phyloP scores from a whole-genome alignment of 2,797 vertebrate genomes.

The Cyclopterus lumpus region DNA sequence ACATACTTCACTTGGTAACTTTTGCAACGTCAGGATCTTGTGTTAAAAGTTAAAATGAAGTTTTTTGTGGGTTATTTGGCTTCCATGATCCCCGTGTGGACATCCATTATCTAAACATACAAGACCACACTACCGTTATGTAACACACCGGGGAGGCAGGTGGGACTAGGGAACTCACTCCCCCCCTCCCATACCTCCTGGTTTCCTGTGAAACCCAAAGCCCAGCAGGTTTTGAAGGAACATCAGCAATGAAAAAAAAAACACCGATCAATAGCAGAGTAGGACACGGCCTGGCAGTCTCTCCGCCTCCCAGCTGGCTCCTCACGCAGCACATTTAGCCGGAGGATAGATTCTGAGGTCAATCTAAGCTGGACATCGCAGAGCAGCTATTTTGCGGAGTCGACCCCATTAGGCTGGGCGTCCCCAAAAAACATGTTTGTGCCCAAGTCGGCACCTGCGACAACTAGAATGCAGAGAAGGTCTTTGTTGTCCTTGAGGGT shows the following conservation, averaged over 20 bases:
- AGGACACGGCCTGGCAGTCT: conserved; percentile 38
- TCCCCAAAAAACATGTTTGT: conserved; percentile 35
- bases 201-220: conserved; percentile 50
- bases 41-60: background rate
- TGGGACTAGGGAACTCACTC: background rate
- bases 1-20: no score
- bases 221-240: conserved; percentile 61
- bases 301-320: conserved; percentile 17
- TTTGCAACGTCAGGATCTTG: no score
- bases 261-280: conserved; percentile 58
- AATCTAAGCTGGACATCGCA: conserved; percentile 19
- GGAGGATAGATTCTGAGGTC: conserved; percentile 23
- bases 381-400: conserved; percentile 18
- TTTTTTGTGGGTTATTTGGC: background rate
- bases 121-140: conserved; percentile 17
- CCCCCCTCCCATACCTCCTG: background rate
- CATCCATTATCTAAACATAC: background rate
- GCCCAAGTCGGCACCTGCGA: conserved; percentile 50
- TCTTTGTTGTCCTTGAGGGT: conserved; percentile 34
- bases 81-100: background rate
- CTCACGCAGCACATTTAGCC: conserved; percentile 28
- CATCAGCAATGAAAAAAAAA: conserved; percentile 69
- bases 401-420: background rate
- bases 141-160: conserved; percentile 20
- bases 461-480: conserved; percentile 26